Percentiles rank a stretch among this genome's conserved stretches.
phyloP scores from a whole-genome alignment of 2,797 vertebrate genomes.

The Acanthornis magna region DNA sequence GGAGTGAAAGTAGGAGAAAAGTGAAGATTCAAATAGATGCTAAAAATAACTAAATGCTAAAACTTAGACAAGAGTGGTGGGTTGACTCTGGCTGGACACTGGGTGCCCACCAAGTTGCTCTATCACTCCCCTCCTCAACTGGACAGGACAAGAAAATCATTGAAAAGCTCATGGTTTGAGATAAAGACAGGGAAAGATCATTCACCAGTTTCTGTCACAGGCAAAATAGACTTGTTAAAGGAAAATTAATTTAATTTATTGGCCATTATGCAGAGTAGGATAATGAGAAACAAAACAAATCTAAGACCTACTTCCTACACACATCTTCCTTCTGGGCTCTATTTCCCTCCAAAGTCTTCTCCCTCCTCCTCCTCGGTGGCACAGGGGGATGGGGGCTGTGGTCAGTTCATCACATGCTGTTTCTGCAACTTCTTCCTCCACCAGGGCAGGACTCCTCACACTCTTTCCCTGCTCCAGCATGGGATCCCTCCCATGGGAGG shows the following conservation, averaged over 20 bases:
- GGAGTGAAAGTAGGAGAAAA: constrained; percentile 14
- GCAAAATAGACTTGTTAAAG: not conserved
- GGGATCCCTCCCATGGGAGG: not conserved
- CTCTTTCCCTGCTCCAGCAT: not conserved
- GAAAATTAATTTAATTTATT: not conserved
- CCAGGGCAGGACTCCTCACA: not conserved
- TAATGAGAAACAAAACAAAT: not conserved
- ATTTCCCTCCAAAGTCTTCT: not conserved
- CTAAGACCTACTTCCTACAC: not conserved
- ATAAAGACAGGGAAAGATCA: not conserved
- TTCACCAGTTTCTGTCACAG: not conserved
- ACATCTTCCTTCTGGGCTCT: not conserved
- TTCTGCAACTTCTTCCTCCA: not conserved
- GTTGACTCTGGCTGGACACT: not conserved
- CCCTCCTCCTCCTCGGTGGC: fast-evolving
- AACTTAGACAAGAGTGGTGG: not conserved
- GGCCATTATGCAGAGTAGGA: not conserved
- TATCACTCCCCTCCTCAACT: not conserved
- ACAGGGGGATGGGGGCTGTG: fast-evolving
- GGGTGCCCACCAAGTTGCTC: not conserved
- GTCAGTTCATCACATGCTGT: not conserved
- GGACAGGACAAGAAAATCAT: not conserved
- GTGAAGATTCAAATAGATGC: not conserved
- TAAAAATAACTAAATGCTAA: not conserved
- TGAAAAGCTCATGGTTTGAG: not conserved